Base-by-base conservation (phyloP, 2,888 invertebrate species). In the Trachelus stipa region DNA sequence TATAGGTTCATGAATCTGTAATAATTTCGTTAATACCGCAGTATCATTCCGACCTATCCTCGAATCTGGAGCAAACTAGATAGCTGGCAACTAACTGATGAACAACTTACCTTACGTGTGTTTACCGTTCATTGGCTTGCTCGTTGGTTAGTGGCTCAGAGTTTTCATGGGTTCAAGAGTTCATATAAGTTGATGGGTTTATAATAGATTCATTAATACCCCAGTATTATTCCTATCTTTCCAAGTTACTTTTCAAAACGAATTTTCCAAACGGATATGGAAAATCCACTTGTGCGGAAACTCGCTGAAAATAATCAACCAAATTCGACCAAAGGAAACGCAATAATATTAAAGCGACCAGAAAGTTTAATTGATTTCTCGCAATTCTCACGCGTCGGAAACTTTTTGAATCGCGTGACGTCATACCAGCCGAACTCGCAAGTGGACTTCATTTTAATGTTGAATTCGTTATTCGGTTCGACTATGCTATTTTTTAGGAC, bases 341-440 rank as follows among this genome's bases (percentile, higher is more conserved):
- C 40, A 23, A 56, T 6, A 23, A 6, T 56, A 0, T 56, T 40
- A 1, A 1, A 56, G 23, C 15, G 15, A 56, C 2, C 23, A 56
- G 23, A 56, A 56, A 23, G 23, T 56, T 56, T 56, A 23, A 56
- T 23, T 4, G 23, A 23, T 40, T 15, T 15, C 15, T 40, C 40
- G 40, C 40, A 15, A 40, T 56, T 56, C 40, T 69, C 23, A 75
- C 73, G 77, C 35, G 30, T 12, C 76, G 73, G 81, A 76, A 83
- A 15, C 6, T 23, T 23, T 23, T 56, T 56, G 1, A 56, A 56
- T 56, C 9, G 6, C 1, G 23, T 23, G 40, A 23, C 6, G 40
- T 23, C 15, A 23, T 23, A 23, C 40, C 6, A 4, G 40, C 40
- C 6, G 2, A 56, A 56, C 9, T 56, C 1, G 6, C 40, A 56